Evolutionary conservation across 2,888 invertebrate genomes (phyloP), one percentile per base, ranked within the genome.

Genomic region (Leptothorax acervorum): DNA sequence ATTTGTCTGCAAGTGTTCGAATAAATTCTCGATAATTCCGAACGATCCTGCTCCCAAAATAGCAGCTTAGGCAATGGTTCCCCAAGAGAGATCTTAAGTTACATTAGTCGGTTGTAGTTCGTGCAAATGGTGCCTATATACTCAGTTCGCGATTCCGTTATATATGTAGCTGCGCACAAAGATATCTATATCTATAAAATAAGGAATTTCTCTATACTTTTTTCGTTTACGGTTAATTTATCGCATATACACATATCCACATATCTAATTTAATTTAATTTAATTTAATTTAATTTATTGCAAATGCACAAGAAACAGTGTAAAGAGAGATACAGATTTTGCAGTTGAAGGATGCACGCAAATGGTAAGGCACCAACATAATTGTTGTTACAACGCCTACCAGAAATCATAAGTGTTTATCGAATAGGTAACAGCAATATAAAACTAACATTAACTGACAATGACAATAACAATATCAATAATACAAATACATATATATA

Each of bases 21-120:
- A 78, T 78, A 78, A 78, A 78, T 78, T 68, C 78, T 68, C 78
- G 68, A 78, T 78, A 78, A 78, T 78, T 78, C 55, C 55, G 42
- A 68, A 68, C 68, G 55, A 68, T 78, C 15, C 78, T 57, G 31
- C 11, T 78, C 68, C 31, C 23, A 57, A 78, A 78, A 78, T 68
- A 68, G 68, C 55, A 55, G 55, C 78, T 68, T 78, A 68, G 55
- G 78, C 45, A 78, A 55, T 51, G 68, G 68, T 68, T 57, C 11
- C 78, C 78, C 78, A 68, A 78, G 78, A 68, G 78, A 78, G 78
- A 45, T 68, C 55, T 78, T 68, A 78, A 68, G 68, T 68, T 78
- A 78, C 68, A 78, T 78, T 78, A 78, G 70, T 45, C 31, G 23
- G 78, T 78, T 78, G 68, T 76, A 76, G 51, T 68, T 57, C 55